Evolutionary conservation across 2,888 invertebrate genomes (phyloP).

Genomic region (Tinea semifulvella): DNA sequence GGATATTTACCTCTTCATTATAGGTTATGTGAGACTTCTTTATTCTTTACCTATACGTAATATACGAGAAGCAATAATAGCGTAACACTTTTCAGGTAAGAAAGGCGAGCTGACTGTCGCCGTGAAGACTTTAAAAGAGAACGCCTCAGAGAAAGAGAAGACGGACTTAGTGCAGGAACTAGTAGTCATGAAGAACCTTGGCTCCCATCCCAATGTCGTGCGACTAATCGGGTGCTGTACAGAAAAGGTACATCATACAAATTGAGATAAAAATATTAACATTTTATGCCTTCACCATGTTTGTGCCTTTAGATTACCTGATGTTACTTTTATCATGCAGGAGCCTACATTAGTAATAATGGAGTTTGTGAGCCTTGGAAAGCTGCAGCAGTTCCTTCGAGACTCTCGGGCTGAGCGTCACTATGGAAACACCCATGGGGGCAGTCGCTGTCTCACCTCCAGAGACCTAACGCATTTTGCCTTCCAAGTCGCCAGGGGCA

Average conservation of each 20-base stretch:
- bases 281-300: not conserved
- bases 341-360: constrained; percentile 93
- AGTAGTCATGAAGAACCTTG: constrained; percentile 90
- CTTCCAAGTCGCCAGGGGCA: constrained; percentile 89
- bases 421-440: constrained; percentile 80
- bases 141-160: constrained; percentile 87
- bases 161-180: constrained; percentile 88
- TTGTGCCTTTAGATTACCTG: no score
- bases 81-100: constrained; percentile 66
- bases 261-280: not conserved
- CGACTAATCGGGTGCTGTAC: constrained; percentile 89
- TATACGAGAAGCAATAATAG: no score
- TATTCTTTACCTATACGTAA: no score
- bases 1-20: no score
- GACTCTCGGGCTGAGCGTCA: constrained; percentile 86
- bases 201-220: constrained; percentile 91
- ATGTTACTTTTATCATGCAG: constrained; percentile 28
- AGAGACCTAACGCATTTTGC: constrained; percentile 90
- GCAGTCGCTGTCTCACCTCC: constrained; percentile 81
- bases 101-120: constrained; percentile 86
- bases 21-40: no score
- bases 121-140: constrained; percentile 94
- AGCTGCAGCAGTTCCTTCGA: constrained; percentile 87
- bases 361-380: constrained; percentile 90
- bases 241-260: constrained; percentile 77